Percentiles rank a stretch among this genome's conserved stretches.
Evolutionary conservation across 2,888 invertebrate species (phyloP).

Genomic region (Sinotaia quadrata): DNA sequence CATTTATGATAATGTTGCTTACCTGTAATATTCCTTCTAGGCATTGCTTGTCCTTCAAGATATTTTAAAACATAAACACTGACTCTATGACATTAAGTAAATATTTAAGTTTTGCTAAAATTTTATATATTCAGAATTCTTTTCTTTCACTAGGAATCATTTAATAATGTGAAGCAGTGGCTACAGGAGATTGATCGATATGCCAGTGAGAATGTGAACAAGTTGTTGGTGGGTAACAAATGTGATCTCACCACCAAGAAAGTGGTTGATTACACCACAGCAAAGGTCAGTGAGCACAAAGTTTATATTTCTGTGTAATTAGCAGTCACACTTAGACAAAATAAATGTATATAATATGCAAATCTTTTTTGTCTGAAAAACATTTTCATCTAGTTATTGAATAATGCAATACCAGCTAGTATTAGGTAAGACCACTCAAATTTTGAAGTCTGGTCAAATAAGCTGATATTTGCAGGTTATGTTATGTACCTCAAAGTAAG

Average conservation of each 20-base stretch:
- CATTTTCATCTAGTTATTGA: too few relatives aligned
- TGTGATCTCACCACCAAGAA: constrained; percentile 98
- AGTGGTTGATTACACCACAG: constrained; percentile 97
- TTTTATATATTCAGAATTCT: neutral
- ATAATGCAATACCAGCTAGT: too few relatives aligned
- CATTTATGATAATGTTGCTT: too few relatives aligned
- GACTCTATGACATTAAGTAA: neutral
- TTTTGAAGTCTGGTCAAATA: too few relatives aligned
- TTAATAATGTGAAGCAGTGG: constrained; percentile 99
- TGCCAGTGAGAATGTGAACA: constrained; percentile 99
- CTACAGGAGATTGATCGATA: constrained; percentile 99
- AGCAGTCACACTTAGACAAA: too few relatives aligned
- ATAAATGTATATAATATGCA: too few relatives aligned
- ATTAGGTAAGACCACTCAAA: too few relatives aligned
- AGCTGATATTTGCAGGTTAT: too few relatives aligned
- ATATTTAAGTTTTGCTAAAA: neutral
- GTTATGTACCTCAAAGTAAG: too few relatives aligned
- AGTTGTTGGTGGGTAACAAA: constrained; percentile 99
- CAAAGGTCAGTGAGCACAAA: constrained; percentile 89
- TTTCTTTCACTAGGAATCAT: constrained; percentile 81
- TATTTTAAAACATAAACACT: neutral
- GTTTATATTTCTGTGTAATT: too few relatives aligned
- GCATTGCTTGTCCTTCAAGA: neutral
- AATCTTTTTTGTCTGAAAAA: too few relatives aligned
- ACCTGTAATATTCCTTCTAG: too few relatives aligned